These are phyloP conservation scores for Aegithalos caudatus DNA, from an alignment of 2,113 vertebrate genomes.

Conservation along the genomic window DNA sequence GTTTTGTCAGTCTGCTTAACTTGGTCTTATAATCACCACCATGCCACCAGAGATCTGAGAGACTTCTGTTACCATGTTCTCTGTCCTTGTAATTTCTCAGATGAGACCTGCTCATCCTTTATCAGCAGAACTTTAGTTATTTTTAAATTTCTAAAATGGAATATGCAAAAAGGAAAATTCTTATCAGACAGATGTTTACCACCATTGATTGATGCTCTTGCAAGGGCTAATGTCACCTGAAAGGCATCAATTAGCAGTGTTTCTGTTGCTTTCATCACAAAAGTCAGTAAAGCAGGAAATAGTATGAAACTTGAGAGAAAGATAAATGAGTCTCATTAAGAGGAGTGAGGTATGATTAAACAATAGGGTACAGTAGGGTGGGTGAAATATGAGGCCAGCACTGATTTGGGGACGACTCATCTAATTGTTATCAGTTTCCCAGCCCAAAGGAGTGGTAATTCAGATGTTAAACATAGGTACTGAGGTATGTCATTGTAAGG, in stretches of 20 bases:
- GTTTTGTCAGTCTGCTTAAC: neutral
- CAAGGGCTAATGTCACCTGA: conserved; percentile 4
- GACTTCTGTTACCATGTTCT: neutral
- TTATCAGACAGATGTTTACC: neutral
- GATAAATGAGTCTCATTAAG: conserved; percentile 24
- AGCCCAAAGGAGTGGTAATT: conserved; percentile 1
- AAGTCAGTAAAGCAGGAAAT: conserved; percentile 30
- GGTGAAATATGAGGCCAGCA: neutral
- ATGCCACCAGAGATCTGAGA: neutral
- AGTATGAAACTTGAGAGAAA: conserved; percentile 3
- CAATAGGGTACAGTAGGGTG: neutral
- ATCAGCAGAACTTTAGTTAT: neutral
- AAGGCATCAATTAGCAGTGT: neutral
- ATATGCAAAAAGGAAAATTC: neutral
- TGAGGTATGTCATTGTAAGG: neutral
- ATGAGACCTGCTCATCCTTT: neutral
- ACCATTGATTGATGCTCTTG: neutral
- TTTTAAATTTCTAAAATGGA: neutral
- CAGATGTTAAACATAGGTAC: conserved; percentile 5
- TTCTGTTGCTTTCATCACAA: conserved; percentile 16
- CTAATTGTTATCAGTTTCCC: conserved; percentile 1
- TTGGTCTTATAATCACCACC: neutral
- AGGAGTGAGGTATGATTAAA: conserved; percentile 13
- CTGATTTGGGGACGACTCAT: neutral
- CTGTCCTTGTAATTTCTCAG: neutral